phyloP scores from a whole-genome alignment of 2,113 vertebrate genomes.

The Ciconia maguari region DNA sequence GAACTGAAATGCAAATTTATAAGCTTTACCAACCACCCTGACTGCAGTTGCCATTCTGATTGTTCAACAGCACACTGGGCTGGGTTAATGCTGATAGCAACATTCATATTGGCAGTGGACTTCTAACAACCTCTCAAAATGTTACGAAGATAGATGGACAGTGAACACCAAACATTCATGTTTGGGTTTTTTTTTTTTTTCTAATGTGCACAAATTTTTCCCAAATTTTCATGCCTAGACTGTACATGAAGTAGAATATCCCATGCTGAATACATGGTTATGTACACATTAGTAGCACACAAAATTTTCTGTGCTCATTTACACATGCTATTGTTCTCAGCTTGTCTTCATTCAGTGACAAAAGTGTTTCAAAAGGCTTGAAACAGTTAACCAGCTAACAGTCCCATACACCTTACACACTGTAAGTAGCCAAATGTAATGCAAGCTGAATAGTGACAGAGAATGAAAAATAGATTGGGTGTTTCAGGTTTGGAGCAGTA shows the following conservation, averaged over 20 bases:
- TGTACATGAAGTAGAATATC: background rate
- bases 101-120: background rate
- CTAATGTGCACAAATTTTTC: background rate
- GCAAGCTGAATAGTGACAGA: conserved; percentile 16
- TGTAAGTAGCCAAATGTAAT: conserved; percentile 1
- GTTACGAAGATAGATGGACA: background rate
- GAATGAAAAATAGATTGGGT: conserved; percentile 42
- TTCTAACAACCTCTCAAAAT: background rate
- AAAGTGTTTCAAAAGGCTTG: background rate
- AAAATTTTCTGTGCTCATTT: background rate
- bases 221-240: background rate
- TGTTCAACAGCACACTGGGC: background rate
- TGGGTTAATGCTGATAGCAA: background rate
- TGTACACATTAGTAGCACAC: background rate
- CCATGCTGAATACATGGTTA: background rate
- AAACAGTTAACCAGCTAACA: background rate
- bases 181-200: background rate
- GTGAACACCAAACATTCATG: background rate
- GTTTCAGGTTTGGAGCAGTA: conserved; percentile 14
- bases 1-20: background rate
- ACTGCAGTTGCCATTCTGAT: background rate
- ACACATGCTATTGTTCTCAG: background rate
- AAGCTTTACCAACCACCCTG: background rate
- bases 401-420: background rate
- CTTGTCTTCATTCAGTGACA: background rate